phyloP scores from a whole-genome alignment of 1,140 invertebrate genomes.

The Coelopa frigida region DNA sequence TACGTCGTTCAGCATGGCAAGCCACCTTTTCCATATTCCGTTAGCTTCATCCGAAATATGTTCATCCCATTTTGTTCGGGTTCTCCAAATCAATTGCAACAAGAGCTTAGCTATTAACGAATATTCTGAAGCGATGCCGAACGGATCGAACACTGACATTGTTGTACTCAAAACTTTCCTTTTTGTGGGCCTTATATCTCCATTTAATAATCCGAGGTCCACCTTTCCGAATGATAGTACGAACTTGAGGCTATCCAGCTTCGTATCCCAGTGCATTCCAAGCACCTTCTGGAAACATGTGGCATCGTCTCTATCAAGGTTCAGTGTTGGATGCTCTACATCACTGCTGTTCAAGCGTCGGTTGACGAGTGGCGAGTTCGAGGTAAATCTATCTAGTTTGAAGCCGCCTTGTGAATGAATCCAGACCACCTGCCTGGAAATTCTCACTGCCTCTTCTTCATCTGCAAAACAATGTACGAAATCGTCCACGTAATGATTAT shows the following conservation, averaged over 20 bases:
- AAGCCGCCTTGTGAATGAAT: conserved; percentile 28
- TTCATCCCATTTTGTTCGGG: conserved; percentile 15
- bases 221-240: conserved; percentile 10
- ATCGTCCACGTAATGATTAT: conserved; percentile 40
- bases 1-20: conserved; percentile 10
- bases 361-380: conserved; percentile 10
- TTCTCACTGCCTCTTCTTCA: conserved; percentile 16
- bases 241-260: conserved; percentile 12
- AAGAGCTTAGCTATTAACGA: conserved; percentile 37
- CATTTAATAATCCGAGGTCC: conserved; percentile 1
- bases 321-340: neutral
- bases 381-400: conserved; percentile 16
- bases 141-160: conserved; percentile 39
- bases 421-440: conserved; percentile 20
- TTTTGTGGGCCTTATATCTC: conserved; percentile 22
- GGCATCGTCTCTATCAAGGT: conserved; percentile 4
- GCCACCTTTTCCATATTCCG: conserved; percentile 2
- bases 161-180: conserved; percentile 23
- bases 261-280: conserved; percentile 13
- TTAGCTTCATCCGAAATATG: neutral
- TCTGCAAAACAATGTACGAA: conserved; percentile 30
- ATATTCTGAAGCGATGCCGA: conserved; percentile 37
- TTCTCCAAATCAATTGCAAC: conserved; percentile 38
- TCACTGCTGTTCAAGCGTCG: neutral
- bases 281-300: conserved; percentile 10